Percentiles rank a stretch among this genome's conserved stretches.
Evolutionary conservation across 2,888 invertebrate genomes (phyloP).

Genomic region (Cephus spinipes): DNA sequence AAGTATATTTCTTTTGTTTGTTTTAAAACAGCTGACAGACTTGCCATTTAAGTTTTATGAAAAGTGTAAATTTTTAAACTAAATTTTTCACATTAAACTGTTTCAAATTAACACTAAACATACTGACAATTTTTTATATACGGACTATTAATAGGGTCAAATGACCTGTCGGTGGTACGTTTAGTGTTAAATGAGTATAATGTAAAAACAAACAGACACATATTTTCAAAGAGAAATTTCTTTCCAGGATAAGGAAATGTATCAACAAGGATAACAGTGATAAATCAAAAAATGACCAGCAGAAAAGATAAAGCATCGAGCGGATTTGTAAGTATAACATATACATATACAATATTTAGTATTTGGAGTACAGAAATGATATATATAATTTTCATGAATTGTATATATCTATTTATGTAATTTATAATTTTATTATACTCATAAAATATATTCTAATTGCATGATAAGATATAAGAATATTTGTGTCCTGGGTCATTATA

Average conservation of each 20-base stretch:
- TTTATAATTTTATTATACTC: conserved; percentile 5
- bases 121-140: no score
- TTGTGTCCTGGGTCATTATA: conserved; percentile 1
- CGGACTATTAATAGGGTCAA: no score
- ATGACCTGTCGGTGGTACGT: no score
- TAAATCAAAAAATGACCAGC: conserved; percentile 49
- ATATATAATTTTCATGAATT: neutral
- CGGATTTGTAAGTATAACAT: conserved; percentile 56
- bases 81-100: neutral
- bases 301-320: conserved; percentile 57
- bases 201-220: neutral
- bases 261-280: conserved; percentile 17
- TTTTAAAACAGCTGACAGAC: neutral
- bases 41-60: neutral
- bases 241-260: conserved; percentile 24
- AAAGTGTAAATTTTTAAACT: neutral
- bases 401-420: neutral
- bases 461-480: conserved; percentile 23
- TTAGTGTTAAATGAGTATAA: neutral
- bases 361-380: conserved; percentile 6
- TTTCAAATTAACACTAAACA: neutral
- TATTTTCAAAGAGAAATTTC: conserved; percentile 1
- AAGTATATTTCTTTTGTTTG: neutral
- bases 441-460: neutral
- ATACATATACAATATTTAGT: neutral